Evolutionary conservation across 2,113 vertebrate species (phyloP).

Genomic region (Lepidothrix coronata): DNA sequence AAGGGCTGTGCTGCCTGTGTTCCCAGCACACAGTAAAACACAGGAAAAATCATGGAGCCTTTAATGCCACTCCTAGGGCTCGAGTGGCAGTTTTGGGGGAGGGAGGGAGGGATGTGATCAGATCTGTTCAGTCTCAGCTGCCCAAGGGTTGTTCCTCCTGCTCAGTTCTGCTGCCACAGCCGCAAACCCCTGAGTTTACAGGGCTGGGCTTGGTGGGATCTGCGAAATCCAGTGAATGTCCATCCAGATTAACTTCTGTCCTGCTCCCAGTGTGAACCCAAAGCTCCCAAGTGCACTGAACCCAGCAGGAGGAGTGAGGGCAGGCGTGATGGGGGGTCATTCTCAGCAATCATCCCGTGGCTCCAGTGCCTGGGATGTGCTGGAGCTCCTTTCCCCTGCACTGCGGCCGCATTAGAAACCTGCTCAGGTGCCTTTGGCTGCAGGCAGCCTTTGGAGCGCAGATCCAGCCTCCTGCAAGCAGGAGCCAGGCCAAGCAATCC

Average conservation of each 20-base stretch:
- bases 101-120: not conserved
- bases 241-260: not conserved
- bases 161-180: not conserved
- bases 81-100: accelerated
- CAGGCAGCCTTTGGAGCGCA: not conserved
- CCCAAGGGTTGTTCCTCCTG: not conserved
- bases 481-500: not conserved
- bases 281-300: not conserved
- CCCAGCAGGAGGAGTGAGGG: not conserved
- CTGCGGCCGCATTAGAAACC: not conserved
- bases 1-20: not conserved
- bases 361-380: accelerated
- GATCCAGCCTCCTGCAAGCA: not conserved
- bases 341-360: not conserved
- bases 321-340: not conserved
- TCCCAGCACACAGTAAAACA: not conserved
- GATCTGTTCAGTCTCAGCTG: accelerated
- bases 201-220: not conserved
- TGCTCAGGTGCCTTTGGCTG: not conserved
- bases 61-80: accelerated
- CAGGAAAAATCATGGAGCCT: not conserved
- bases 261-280: not conserved
- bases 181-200: accelerated
- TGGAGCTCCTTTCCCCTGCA: not conserved
- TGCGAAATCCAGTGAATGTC: not conserved